Percentiles rank a stretch among this genome's conserved stretches.
Conservation (phyloP, 2,797 vertebrate species). For the Melanotaenia pygmaea region DNA sequence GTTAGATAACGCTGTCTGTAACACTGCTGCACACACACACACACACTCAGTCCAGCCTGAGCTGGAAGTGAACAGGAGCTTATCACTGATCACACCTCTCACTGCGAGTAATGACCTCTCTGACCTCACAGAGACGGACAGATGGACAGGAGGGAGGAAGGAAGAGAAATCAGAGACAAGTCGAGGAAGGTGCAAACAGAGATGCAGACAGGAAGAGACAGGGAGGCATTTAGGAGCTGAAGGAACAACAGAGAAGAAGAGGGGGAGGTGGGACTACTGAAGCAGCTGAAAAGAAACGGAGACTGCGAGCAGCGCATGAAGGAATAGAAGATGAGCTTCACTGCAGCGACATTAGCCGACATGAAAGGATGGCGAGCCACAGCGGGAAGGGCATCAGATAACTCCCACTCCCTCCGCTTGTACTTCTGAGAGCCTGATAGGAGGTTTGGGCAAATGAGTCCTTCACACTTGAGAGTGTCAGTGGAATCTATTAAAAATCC, state of each 20-base stretch:
- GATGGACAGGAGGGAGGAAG: constrained; percentile 50
- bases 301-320: constrained; percentile 28
- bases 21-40: constrained; percentile 13
- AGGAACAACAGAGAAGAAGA: constrained; percentile 27
- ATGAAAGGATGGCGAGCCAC: constrained; percentile 46
- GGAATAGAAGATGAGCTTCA: constrained; percentile 37
- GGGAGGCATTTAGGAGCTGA: constrained; percentile 46
- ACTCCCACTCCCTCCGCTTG: constrained; percentile 47
- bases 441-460: constrained; percentile 71
- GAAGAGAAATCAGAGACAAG: constrained; percentile 40
- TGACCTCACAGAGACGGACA: constrained; percentile 28
- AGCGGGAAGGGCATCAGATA: constrained; percentile 40
- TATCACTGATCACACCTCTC: constrained; percentile 68
- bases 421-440: constrained; percentile 60
- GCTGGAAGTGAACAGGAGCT: constrained; percentile 61
- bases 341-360: constrained; percentile 38
- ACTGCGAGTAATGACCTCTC: constrained; percentile 45
- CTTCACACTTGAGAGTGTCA: constrained; percentile 76
- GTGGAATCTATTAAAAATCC: constrained; percentile 80
- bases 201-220: constrained; percentile 41
- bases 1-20: constrained; percentile 61
- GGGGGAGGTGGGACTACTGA: constrained; percentile 34
- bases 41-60: constrained; percentile 16
- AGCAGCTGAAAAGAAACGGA: constrained; percentile 37
- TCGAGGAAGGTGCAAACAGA: constrained; percentile 54